Percentiles rank a stretch among this genome's conserved stretches.
Evolutionary conservation across 2,888 invertebrate species (phyloP).

Genomic region (Drosophila helvetica): DNA sequence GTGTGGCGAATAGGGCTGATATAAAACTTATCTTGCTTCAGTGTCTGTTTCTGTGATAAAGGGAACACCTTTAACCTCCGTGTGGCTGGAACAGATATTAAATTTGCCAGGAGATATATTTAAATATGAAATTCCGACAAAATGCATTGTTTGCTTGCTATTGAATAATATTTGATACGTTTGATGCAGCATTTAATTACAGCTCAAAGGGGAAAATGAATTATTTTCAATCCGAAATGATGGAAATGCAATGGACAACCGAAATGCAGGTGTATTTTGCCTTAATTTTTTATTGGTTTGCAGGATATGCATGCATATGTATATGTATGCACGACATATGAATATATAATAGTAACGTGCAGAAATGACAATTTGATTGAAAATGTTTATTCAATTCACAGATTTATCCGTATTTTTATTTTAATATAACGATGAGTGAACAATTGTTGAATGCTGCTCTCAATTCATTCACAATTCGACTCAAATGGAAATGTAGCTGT

Average conservation of each 20-base stretch:
- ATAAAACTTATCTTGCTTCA: background rate
- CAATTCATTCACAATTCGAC: too few relatives aligned
- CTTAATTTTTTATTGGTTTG: background rate
- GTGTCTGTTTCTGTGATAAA: background rate
- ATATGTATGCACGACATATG: background rate
- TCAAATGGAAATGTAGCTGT: background rate
- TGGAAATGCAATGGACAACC: background rate
- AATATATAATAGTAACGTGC: background rate
- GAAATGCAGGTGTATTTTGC: background rate
- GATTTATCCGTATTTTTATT: background rate
- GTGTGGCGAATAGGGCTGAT: background rate
- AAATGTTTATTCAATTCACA: slow-evolving; percentile 1
- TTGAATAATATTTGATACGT: background rate
- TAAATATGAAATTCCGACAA: background rate
- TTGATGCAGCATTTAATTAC: background rate
- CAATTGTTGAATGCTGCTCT: background rate
- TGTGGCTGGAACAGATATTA: background rate
- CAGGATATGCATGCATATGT: too few relatives aligned
- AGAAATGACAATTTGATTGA: background rate
- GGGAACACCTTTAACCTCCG: background rate
- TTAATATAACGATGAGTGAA: background rate
- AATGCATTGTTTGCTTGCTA: background rate
- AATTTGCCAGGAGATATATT: background rate
- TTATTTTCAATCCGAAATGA: background rate
- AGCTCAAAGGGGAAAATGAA: background rate